These are phyloP conservation scores for Heterodera schachtii DNA, from an alignment of 1,140 invertebrate genomes.

Conservation along the genomic window DNA sequence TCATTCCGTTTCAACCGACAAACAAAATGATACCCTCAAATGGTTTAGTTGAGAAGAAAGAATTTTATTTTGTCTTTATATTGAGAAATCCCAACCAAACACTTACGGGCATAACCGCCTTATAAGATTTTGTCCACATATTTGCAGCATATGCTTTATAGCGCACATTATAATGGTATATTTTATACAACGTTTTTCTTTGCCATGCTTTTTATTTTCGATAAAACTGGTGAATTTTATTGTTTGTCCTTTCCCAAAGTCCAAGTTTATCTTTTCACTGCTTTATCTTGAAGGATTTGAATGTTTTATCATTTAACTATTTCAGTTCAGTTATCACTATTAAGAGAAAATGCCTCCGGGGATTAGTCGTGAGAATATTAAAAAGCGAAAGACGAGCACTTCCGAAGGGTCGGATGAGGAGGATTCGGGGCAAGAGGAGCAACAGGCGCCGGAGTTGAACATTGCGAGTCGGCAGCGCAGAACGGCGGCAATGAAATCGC, in stretches of 20 bases:
- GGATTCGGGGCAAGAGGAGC: slow-evolving; percentile 18
- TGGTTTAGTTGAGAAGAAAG: neutral
- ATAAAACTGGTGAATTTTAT: slow-evolving; percentile 14
- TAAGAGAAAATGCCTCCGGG: slow-evolving; percentile 25
- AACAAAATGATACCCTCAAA: neutral
- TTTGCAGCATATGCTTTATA: neutral
- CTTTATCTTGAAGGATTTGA: neutral
- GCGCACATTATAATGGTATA: neutral
- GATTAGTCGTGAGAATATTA: slow-evolving; percentile 6
- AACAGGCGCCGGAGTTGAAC: neutral
- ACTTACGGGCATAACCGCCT: neutral
- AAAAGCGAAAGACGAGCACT: slow-evolving; percentile 18
- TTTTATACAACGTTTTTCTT: neutral
- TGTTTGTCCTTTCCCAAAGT: neutral
- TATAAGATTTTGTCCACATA: neutral
- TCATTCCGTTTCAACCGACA: neutral
- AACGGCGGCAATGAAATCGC: slow-evolving; percentile 32
- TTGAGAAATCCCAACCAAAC: neutral
- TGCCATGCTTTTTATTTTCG: neutral
- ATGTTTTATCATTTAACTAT: slow-evolving; percentile 5
- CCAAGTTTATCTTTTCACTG: neutral
- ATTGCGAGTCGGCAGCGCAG: slow-evolving; percentile 16
- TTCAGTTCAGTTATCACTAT: neutral
- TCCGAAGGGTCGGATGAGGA: slow-evolving; percentile 23
- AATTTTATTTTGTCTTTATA: neutral